Conservation (phyloP, 2,888 invertebrate genomes). For the Pheosia tremula region DNA sequence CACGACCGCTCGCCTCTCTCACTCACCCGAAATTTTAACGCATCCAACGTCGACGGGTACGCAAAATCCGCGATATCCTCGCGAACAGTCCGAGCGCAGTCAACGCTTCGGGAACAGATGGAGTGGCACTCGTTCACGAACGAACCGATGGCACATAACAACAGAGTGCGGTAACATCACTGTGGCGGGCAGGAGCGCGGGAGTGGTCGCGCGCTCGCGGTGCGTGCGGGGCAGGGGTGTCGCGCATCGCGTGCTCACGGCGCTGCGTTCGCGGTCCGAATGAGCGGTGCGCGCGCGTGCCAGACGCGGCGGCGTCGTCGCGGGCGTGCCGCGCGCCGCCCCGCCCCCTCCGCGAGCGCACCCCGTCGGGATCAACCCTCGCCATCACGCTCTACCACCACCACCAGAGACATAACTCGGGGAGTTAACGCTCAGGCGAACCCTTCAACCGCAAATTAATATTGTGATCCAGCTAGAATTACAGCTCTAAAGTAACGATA, state of each 20-base stretch:
- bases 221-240: slow-evolving; percentile 41
- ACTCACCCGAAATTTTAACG: slow-evolving; percentile 83
- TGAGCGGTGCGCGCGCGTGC: slow-evolving; percentile 50
- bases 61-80: slow-evolving; percentile 70
- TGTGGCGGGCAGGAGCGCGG: slow-evolving; percentile 69
- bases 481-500: no score
- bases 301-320: slow-evolving; percentile 70
- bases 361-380: slow-evolving; percentile 35
- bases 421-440: not conserved
- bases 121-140: slow-evolving; percentile 74
- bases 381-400: slow-evolving; percentile 14
- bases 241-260: slow-evolving; percentile 66
- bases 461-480: no score
- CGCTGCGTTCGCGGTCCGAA: slow-evolving; percentile 65
- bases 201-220: slow-evolving; percentile 60
- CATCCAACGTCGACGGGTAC: slow-evolving; percentile 79
- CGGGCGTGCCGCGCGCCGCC: slow-evolving; percentile 43
- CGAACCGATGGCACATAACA: slow-evolving; percentile 72
- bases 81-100: slow-evolving; percentile 51
- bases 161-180: slow-evolving; percentile 76
- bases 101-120: slow-evolving; percentile 77
- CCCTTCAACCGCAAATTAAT: not conserved
- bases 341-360: slow-evolving; percentile 42
- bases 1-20: slow-evolving; percentile 75
- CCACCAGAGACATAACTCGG: not conserved